Evolutionary conservation across 2,888 invertebrate genomes (phyloP).

Genomic region (Myopa tessellatipennis): DNA sequence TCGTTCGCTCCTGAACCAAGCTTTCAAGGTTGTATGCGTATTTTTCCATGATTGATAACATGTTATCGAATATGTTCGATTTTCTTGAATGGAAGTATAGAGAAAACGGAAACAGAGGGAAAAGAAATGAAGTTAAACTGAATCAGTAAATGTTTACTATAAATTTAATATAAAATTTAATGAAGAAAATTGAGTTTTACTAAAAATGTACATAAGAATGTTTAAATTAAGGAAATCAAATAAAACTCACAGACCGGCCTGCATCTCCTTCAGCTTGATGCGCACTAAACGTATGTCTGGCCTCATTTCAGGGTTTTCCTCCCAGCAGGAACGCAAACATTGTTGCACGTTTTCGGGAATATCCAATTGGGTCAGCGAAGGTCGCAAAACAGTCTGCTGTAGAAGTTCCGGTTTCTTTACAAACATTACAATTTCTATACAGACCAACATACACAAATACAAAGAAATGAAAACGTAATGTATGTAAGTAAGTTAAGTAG

Average conservation of each 20-base stretch:
- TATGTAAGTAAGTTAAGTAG: not conserved
- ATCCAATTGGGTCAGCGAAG: constrained; percentile 74
- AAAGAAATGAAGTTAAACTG: not conserved
- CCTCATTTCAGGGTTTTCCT: constrained; percentile 77
- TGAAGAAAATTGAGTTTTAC: not conserved
- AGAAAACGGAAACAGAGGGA: not conserved
- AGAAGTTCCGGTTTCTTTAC: constrained; percentile 71
- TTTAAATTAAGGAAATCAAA: too few relatives aligned
- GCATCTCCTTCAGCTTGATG: constrained; percentile 83
- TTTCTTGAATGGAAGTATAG: constrained; percentile 70
- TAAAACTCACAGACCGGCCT: constrained; percentile 73
- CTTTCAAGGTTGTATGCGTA: constrained; percentile 88
- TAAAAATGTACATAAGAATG: constrained; percentile 13
- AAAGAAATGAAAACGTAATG: not conserved
- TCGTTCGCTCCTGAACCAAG: constrained; percentile 84
- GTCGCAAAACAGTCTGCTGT: constrained; percentile 71
- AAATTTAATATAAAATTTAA: not conserved
- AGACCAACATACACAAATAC: too few relatives aligned
- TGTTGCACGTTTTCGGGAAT: constrained; percentile 81
- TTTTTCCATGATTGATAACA: constrained; percentile 91
- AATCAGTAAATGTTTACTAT: not conserved
- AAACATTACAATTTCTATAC: constrained; percentile 72
- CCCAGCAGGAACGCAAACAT: constrained; percentile 84
- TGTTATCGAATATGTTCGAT: constrained; percentile 88
- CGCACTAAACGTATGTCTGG: constrained; percentile 84